Conservation (phyloP, 2,888 invertebrate species). For the Geophilus truncorum region DNA sequence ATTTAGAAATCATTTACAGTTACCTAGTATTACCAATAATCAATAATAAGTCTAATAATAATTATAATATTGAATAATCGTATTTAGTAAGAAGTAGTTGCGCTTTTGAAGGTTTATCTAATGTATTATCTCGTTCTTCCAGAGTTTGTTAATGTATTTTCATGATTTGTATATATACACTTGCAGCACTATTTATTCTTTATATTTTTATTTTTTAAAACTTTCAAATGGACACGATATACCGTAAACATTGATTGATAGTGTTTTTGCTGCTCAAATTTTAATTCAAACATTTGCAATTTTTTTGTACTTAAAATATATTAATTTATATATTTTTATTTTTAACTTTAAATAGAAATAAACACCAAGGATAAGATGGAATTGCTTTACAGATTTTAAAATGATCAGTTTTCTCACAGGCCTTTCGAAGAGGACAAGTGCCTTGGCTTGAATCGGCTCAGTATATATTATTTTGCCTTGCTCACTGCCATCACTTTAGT, state of each 20-base stretch:
- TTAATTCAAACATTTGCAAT: neutral
- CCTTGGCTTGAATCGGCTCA: slow-evolving; percentile 12
- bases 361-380: neutral
- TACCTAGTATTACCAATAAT: neutral
- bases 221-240: neutral
- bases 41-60: neutral
- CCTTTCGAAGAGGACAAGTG: slow-evolving; percentile 17
- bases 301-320: neutral
- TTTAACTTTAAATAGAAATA: neutral
- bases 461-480: neutral
- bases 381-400: neutral
- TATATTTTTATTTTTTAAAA: neutral
- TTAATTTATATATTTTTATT: neutral
- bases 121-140: slow-evolving; percentile 21
- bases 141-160: slow-evolving; percentile 19
- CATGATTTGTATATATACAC: neutral
- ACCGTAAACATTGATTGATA: neutral
- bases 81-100: neutral
- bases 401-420: neutral
- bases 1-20: neutral
- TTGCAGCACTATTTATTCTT: slow-evolving; percentile 10
- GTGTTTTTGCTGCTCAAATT: neutral
- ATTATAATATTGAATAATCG: neutral
- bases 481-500: slow-evolving; percentile 13
- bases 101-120: slow-evolving; percentile 14